Base-by-base conservation (phyloP, 2,797 vertebrate genomes). In the Falco peregrinus region DNA sequence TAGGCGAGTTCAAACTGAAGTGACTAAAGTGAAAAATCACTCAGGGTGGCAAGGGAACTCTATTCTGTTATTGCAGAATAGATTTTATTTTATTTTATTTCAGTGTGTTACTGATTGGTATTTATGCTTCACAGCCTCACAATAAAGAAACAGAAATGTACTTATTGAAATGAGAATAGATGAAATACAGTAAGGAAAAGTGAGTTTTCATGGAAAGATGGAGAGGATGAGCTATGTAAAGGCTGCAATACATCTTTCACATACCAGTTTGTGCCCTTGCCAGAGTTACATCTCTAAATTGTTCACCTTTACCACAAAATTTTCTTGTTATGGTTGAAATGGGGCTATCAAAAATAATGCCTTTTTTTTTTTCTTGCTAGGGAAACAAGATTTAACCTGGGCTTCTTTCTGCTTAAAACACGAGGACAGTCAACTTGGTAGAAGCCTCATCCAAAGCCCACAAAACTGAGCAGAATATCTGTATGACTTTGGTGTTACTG, bases 1-100 rank as follows among this genome's bases (percentile, higher is more conserved):
- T 85, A 61, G 60, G 33, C 51, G 83, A 82, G n/a, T 16, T 74
- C 71, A 74, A 43, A 83, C 56, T 64, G 67, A 94, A 90, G 77
- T 41, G 45, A 63, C 75, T 67, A 14, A 84, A 90, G 56, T 85
- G 68, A 95, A 93, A 82, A 94, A 79, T 89, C 31, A 82, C 56
- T 39, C 37, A 37, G 35, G 37, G 60, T 71, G 37, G 37, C 3
- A 6, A 89, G 93, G 47, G 81, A 95, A 75, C 53, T 64, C 77
- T 74, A 8, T 87, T 87, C 43, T 74, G 35, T 74, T 68, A 80
- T 24, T 84, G 74, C 45, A 80, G 85, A 90, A 95, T 41, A 74
- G 87, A 70, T 95, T 94, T 91, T 85, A 87, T 91, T 94, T 91
- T 85, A 87, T 91, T 95, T 93, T 37, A 37, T 37, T 37, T 37